phyloP scores from a whole-genome alignment of 2,888 invertebrate genomes.

The Amphipyra berbera region DNA sequence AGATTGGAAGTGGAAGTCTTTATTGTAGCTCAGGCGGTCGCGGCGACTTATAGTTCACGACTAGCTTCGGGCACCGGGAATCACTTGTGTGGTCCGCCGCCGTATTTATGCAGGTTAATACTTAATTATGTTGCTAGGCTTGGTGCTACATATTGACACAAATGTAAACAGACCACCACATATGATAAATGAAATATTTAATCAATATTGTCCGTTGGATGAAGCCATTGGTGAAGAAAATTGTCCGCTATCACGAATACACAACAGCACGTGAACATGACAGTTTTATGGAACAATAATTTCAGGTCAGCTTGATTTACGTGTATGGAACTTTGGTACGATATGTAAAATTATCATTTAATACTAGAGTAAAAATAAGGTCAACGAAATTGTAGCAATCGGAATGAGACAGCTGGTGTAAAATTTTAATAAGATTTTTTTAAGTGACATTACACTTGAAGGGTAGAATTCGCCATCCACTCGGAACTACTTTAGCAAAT shows the following conservation, averaged over 20 bases:
- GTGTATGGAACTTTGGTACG: slow-evolving; percentile 30
- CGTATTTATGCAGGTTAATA: slow-evolving; percentile 65
- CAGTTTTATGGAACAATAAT: slow-evolving; percentile 47
- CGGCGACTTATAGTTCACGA: slow-evolving; percentile 82
- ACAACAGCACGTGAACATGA: slow-evolving; percentile 42
- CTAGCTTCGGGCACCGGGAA: slow-evolving; percentile 78
- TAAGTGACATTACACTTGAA: slow-evolving; percentile 7
- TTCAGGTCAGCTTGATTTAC: slow-evolving; percentile 40
- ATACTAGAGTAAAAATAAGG: slow-evolving; percentile 24
- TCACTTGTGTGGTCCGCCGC: slow-evolving; percentile 81
- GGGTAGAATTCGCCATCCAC: slow-evolving; percentile 39
- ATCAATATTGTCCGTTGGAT: slow-evolving; percentile 36
- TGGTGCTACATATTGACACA: slow-evolving; percentile 34
- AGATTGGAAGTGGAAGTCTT: slow-evolving; percentile 79
- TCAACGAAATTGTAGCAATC: slow-evolving; percentile 21
- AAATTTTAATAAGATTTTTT: slow-evolving; percentile 25
- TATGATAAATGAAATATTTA: slow-evolving; percentile 31
- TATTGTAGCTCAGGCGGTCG: slow-evolving; percentile 73
- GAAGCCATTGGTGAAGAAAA: slow-evolving; percentile 44
- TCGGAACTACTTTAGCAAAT: slow-evolving; percentile 68
- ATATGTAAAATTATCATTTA: slow-evolving; percentile 39
- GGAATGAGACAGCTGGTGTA: slow-evolving; percentile 1
- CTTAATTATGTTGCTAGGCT: slow-evolving; percentile 66
- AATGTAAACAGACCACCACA: slow-evolving; percentile 11
- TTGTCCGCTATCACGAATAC: slow-evolving; percentile 37